Evolutionary conservation across 2,113 vertebrate species (phyloP), one percentile per base, ranked within the genome.

Genomic region (Micromys minutus): DNA sequence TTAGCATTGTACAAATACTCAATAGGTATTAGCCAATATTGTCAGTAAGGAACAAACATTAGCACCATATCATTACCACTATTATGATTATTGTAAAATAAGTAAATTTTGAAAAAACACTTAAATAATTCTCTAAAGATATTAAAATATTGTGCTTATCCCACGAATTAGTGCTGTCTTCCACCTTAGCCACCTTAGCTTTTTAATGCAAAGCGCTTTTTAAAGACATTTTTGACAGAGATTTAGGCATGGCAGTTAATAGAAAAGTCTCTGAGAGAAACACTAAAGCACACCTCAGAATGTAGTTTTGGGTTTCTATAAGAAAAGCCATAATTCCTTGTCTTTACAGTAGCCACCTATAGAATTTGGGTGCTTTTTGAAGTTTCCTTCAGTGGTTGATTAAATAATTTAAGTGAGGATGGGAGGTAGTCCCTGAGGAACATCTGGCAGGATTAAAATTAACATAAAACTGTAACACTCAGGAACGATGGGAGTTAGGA

Each of bases 51-150:
- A 90, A 71, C 65, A 71, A n/a, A 55, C 36, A 1, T 77, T 87
- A 77, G 47, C n/a, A 22, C 17, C 55, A 57, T 65, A 84, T 22
- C 57, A 22, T 67, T 34, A 92, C 4, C 12, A 67, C 34, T 34
- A 67, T 67, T 2, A 67, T 67, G 13, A 67, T 89, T 39, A 50
- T 72, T 83, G 76, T 76, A 15, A 87, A 85, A 89, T 74, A 13
- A 71, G 31, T 72, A 34, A 34, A 50, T 29, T 52, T 96, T 84
- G 36, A 29, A 63, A 92, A 47, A 8, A 65, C 77, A 8, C 63
- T 24, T 26, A 89, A 86, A 65, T 87, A 89, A 83, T 89, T 77
- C 24, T 94, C 86, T 13, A 74, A 94, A 95, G 26, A 0, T 77
- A 55, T 3, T 67, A 61, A 81, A 81, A 81, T 59, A 26, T 59